A percentile compares a stretch with the other conserved stretches of the same genome.
phyloP scores from a whole-genome alignment of 2,113 vertebrate species.

The Lepisosteus oculatus region DNA sequence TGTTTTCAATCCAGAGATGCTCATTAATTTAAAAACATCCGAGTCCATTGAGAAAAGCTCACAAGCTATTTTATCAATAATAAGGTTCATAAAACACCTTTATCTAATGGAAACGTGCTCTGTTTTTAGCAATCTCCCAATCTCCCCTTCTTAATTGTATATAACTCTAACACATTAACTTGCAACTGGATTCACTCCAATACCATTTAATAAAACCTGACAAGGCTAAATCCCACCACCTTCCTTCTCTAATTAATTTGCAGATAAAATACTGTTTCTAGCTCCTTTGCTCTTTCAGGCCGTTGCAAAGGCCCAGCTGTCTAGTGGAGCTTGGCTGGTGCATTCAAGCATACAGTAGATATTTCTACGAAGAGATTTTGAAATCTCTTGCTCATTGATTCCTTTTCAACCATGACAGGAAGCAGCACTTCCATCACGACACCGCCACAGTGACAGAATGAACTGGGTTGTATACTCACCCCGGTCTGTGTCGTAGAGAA shows the following conservation, averaged over 20 bases:
- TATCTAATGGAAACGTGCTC: not conserved
- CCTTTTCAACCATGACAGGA: not conserved
- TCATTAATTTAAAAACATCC: not conserved
- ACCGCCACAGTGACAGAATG: too few relatives aligned
- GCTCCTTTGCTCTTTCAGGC: too few relatives aligned
- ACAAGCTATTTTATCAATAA: slow-evolving; percentile 14
- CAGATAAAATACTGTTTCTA: too few relatives aligned
- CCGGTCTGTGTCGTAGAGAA: slow-evolving; percentile 94
- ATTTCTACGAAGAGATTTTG: too few relatives aligned
- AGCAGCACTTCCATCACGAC: not conserved
- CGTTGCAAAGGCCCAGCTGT: too few relatives aligned
- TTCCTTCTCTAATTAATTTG: not conserved
- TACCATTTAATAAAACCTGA: not conserved
- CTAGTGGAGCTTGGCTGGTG: too few relatives aligned
- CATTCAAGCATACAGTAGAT: too few relatives aligned
- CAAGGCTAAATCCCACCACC: not conserved
- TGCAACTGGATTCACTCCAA: not conserved
- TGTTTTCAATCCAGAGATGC: not conserved
- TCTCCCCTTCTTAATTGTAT: not conserved
- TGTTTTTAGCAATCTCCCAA: not conserved
- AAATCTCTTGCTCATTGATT: too few relatives aligned
- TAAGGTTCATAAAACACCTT: not conserved
- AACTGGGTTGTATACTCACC: slow-evolving; percentile 61
- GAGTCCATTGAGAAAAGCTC: not conserved
- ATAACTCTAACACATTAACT: too few relatives aligned